A percentile compares a stretch with the other conserved stretches of the same genome.
phyloP scores from a whole-genome alignment of 2,797 vertebrate species.

The Enteromius unitaeniatus region DNA sequence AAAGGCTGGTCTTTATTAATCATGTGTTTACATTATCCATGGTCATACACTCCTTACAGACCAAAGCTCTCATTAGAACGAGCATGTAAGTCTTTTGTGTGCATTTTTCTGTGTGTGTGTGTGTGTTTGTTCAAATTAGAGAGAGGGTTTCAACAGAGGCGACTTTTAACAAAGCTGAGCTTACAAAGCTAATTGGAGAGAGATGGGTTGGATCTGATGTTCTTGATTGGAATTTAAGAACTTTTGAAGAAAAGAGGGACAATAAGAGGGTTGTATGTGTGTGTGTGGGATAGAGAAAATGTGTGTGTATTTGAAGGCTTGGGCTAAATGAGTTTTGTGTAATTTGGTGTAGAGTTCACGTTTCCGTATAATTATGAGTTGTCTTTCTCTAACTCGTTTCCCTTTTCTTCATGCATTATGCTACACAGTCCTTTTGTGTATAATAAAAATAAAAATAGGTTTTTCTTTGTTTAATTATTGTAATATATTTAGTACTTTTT shows the following conservation, averaged over 20 bases:
- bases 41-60: conserved; percentile 68
- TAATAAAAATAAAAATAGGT: background rate
- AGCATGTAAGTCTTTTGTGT: conserved; percentile 58
- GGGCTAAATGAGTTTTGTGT: background rate
- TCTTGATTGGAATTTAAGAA: conserved; percentile 42
- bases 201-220: conserved; percentile 46
- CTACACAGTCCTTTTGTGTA: background rate
- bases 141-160: conserved; percentile 41
- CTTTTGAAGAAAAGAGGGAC: conserved; percentile 27
- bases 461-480: background rate
- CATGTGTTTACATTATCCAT: conserved; percentile 81
- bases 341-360: background rate
- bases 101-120: conserved; percentile 15
- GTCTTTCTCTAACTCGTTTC: background rate
- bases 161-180: conserved; percentile 51
- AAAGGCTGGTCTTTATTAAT: conserved; percentile 79
- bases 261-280: conserved; percentile 23
- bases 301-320: background rate
- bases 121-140: conserved; percentile 53
- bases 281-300: background rate
- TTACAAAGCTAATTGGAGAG: conserved; percentile 55
- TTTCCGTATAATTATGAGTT: conserved; percentile 6
- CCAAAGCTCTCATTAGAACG: conserved; percentile 65
- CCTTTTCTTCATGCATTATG: background rate
- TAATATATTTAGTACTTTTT: background rate